Evolutionary conservation across 2,113 vertebrate genomes (phyloP).

Genomic region (Notothenia coriiceps): DNA sequence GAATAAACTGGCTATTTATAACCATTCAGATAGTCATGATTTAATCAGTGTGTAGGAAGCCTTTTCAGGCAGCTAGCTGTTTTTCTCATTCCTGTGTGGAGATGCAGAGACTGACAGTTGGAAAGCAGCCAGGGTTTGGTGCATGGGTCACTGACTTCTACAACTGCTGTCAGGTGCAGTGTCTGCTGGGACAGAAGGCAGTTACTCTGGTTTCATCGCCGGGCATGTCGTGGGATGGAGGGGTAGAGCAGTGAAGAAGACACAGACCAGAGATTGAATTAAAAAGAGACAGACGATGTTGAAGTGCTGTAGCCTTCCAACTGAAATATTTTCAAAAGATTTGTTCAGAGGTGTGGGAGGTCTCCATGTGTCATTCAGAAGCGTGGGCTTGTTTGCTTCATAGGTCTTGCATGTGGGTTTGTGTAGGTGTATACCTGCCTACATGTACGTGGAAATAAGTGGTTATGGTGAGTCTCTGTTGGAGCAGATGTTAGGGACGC

Average conservation of each 20-base stretch:
- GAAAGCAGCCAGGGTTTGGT: conserved; percentile 18
- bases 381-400: conserved; percentile 60
- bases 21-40: conserved; percentile 8
- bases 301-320: conserved; percentile 36
- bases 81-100: conserved; percentile 9
- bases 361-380: conserved; percentile 60
- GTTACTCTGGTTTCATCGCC: conserved; percentile 18
- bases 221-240: conserved; percentile 25
- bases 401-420: conserved; percentile 22
- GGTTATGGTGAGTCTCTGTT: conserved; percentile 14
- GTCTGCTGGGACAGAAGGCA: conserved; percentile 43
- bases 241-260: conserved; percentile 23
- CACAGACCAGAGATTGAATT: conserved; percentile 26
- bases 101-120: conserved; percentile 20
- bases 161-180: conserved; percentile 42
- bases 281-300: conserved; percentile 36
- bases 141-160: conserved; percentile 43
- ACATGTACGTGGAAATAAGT: conserved; percentile 21
- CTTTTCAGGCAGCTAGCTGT: conserved; percentile 10
- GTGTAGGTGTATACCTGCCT: conserved; percentile 44
- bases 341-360: conserved; percentile 60
- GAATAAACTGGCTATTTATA: conserved; percentile 44
- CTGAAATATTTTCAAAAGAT: conserved; percentile 43
- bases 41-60: conserved; percentile 9
- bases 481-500: conserved; percentile 66